Evolutionary conservation across 2,888 invertebrate genomes (phyloP).

Genomic region (Galerucella pusilla): DNA sequence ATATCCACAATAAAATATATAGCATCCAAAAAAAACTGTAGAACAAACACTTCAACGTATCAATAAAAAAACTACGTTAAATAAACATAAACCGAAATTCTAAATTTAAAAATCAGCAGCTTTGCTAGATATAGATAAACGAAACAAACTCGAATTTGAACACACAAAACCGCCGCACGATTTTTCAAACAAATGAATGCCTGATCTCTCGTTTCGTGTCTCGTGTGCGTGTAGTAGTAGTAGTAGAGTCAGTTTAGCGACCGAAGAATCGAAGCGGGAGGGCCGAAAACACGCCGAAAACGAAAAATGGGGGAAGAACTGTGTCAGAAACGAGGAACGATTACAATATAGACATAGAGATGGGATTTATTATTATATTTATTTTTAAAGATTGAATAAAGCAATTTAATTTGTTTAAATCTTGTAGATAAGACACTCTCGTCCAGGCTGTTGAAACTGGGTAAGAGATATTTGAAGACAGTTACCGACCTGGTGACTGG

Average conservation of each 20-base stretch:
- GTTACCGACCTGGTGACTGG: no score
- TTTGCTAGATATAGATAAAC: not conserved
- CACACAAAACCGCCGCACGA: not conserved
- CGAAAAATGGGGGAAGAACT: constrained; percentile 28
- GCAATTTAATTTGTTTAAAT: not conserved
- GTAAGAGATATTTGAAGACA: no score
- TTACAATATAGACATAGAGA: constrained; percentile 9
- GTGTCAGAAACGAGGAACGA: constrained; percentile 24
- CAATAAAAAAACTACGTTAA: not conserved
- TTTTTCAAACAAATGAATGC: constrained; percentile 14
- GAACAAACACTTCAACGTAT: not conserved
- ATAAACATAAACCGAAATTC: not conserved
- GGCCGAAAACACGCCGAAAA: constrained; percentile 25
- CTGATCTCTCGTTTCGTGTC: constrained; percentile 6
- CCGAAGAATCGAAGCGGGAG: constrained; percentile 23
- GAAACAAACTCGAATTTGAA: constrained; percentile 6
- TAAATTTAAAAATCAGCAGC: not conserved
- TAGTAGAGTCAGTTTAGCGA: constrained; percentile 12
- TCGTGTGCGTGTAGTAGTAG: constrained; percentile 4
- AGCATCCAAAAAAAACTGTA: constrained; percentile 2
- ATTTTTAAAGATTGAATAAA: not conserved
- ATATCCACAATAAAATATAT: constrained; percentile 3
- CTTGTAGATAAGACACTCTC: no score
- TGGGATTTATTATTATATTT: not conserved
- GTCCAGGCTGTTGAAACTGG: no score